These are phyloP conservation scores for Drosophila quadrilineata DNA, from an alignment of 1,140 invertebrate genomes.

Conservation along the genomic window DNA sequence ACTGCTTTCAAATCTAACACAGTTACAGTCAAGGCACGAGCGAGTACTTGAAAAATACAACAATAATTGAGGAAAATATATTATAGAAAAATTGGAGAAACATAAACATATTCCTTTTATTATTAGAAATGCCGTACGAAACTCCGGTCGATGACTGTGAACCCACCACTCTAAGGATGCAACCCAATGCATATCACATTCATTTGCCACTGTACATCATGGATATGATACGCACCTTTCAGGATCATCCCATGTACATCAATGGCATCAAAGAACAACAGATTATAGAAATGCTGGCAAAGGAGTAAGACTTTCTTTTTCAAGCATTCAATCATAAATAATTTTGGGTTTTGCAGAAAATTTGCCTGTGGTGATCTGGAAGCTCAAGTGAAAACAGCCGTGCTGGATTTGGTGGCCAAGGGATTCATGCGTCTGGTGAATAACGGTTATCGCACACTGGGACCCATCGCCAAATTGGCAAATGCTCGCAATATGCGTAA, in stretches of 20 bases:
- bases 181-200: conserved; percentile 67
- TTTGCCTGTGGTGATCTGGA: conserved; percentile 71
- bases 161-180: conserved; percentile 58
- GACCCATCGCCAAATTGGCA: conserved; percentile 73
- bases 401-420: conserved; percentile 57
- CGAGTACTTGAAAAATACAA: background rate
- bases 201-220: conserved; percentile 69
- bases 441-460: conserved; percentile 72
- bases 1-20: background rate
- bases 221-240: conserved; percentile 71
- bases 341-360: conserved; percentile 27
- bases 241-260: conserved; percentile 73
- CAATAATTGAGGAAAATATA: background rate
- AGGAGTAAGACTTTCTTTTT: conserved; percentile 69
- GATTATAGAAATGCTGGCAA: conserved; percentile 67
- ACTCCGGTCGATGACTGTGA: conserved; percentile 56
- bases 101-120: background rate
- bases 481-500: conserved; percentile 69
- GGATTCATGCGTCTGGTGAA: conserved; percentile 68
- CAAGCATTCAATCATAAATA: background rate
- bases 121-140: conserved; percentile 57
- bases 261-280: conserved; percentile 61
- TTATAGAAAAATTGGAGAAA: background rate
- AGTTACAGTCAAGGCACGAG: background rate
- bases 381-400: conserved; percentile 68